Conservation (phyloP, 2,113 vertebrate genomes). For the Phasianus colchicus region DNA sequence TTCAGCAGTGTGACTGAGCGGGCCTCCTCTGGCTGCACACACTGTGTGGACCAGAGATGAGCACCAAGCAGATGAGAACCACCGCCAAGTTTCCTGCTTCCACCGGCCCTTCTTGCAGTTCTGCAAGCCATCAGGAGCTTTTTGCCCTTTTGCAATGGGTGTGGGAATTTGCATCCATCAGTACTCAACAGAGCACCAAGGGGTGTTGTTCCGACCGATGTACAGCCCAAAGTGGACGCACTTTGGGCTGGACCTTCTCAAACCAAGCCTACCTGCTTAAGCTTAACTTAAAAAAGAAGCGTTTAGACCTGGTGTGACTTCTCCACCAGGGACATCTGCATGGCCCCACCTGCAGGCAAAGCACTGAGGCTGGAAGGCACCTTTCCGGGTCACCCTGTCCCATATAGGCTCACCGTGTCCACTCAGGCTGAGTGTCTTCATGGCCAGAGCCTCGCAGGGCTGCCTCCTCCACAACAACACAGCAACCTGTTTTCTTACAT, state of each 20-base stretch:
- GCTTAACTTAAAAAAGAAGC: not conserved
- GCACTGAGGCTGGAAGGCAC: not conserved
- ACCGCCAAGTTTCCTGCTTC: not conserved
- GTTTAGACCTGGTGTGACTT: not conserved
- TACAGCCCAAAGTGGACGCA: too few species aligned
- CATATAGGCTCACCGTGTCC: too few species aligned
- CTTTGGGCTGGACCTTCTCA: not conserved
- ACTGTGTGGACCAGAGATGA: fast-evolving
- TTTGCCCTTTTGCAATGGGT: not conserved
- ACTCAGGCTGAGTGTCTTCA: fast-evolving
- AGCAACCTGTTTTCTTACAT: fast-evolving
- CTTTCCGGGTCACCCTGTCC: not conserved
- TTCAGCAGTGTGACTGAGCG: not conserved
- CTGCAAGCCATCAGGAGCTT: fast-evolving
- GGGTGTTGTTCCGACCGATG: too few species aligned
- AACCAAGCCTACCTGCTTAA: not conserved
- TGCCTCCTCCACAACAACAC: fast-evolving
- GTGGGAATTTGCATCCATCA: not conserved
- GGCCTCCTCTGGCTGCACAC: fast-evolving
- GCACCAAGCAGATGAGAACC: not conserved
- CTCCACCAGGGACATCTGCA: fast-evolving
- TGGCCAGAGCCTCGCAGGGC: fast-evolving
- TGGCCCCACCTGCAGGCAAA: fast-evolving
- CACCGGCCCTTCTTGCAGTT: not conserved
- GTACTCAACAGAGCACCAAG: fast-evolving